phyloP scores from a whole-genome alignment of 2,797 vertebrate species.

The Eulemur coronatus region DNA sequence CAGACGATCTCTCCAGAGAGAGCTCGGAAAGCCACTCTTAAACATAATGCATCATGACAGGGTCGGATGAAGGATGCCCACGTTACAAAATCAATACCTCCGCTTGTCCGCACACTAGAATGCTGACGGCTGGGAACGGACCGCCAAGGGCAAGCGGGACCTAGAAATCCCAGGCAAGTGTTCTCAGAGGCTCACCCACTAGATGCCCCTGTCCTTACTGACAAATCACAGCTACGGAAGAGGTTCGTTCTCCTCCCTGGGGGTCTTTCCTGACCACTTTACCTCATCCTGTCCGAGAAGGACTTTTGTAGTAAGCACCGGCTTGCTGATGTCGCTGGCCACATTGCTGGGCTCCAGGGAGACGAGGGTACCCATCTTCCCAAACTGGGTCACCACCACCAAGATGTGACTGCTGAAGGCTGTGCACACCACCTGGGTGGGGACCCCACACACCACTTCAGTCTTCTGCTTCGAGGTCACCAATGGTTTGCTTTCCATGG shows the following conservation, averaged over 20 bases:
- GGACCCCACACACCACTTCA: constrained; percentile 89
- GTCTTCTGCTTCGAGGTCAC: constrained; percentile 90
- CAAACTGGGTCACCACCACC: constrained; percentile 95
- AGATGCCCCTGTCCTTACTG: background rate
- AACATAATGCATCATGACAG: background rate
- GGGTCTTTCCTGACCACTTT: constrained; percentile 28
- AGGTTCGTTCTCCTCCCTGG: background rate
- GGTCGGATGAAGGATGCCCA: background rate
- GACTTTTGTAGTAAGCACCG: constrained; percentile 91
- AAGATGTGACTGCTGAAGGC: constrained; percentile 95
- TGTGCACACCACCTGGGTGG: constrained; percentile 94
- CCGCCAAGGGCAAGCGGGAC: background rate
- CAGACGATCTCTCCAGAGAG: background rate
- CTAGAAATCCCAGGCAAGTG: background rate
- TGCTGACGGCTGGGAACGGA: background rate
- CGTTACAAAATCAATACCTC: background rate
- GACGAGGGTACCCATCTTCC: constrained; percentile 95
- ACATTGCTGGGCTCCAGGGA: constrained; percentile 91
- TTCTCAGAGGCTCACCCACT: rapidly evolving
- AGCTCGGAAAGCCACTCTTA: background rate
- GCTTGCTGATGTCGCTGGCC: constrained; percentile 88
- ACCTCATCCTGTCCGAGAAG: constrained; percentile 98
- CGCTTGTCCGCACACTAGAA: background rate
- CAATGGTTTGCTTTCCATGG: constrained; percentile 87
- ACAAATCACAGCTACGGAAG: background rate